Conservation (phyloP, 2,888 invertebrate genomes). For the Spilarctia lutea region DNA sequence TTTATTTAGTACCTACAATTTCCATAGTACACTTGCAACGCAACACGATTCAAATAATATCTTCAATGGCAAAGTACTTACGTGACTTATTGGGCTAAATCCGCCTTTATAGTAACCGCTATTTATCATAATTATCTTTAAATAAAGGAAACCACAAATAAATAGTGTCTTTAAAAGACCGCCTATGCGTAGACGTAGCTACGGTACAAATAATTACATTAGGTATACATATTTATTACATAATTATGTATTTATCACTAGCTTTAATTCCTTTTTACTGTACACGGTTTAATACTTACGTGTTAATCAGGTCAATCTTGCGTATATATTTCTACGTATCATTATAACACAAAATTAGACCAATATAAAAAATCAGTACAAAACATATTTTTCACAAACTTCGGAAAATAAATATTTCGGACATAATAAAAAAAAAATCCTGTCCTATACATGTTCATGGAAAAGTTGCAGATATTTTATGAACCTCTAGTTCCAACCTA, state of each 20-base stretch:
- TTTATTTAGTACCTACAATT: constrained; percentile 3
- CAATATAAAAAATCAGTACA: background rate
- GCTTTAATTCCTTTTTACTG: background rate
- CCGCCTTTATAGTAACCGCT: constrained; percentile 59
- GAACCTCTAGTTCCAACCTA: background rate
- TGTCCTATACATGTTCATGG: background rate
- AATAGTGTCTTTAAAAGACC: constrained; percentile 35
- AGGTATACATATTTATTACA: background rate
- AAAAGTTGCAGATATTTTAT: constrained; percentile 3
- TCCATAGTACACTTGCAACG: constrained; percentile 1
- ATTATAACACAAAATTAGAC: background rate
- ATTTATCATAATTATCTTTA: constrained; percentile 67
- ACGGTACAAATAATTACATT: background rate
- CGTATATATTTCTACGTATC: background rate
- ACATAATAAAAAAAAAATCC: no score
- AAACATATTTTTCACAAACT: background rate
- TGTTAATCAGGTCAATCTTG: background rate
- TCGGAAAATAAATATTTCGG: no score
- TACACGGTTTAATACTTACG: background rate
- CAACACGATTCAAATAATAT: constrained; percentile 18
- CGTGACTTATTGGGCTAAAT: constrained; percentile 61
- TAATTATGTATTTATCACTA: background rate
- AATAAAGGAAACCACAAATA: constrained; percentile 65
- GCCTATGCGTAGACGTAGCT: background rate
- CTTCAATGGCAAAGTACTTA: constrained; percentile 37